Evolutionary conservation across 2,797 vertebrate species (phyloP).

Genomic region (Triplophysa bombifrons): DNA sequence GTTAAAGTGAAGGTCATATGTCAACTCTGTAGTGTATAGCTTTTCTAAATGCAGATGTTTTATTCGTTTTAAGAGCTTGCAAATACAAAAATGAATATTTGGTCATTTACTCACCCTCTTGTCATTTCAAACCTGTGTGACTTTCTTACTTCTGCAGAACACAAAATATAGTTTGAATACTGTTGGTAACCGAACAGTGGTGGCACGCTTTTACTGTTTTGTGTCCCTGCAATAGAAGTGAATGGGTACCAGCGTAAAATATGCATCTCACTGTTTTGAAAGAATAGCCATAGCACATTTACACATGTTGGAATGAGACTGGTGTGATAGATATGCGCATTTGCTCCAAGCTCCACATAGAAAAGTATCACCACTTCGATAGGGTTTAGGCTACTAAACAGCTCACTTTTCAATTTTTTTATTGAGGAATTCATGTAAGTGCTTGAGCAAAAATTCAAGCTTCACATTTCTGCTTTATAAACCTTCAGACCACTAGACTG

Average conservation of each 20-base stretch:
- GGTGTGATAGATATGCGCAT: background rate
- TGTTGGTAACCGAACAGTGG: too few species aligned
- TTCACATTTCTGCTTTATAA: background rate
- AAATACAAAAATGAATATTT: too few species aligned
- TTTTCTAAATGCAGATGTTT: background rate
- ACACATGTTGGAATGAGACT: background rate
- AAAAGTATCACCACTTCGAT: background rate
- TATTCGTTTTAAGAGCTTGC: background rate
- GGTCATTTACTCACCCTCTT: too few species aligned
- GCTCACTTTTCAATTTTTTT: background rate
- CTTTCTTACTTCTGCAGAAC: too few species aligned
- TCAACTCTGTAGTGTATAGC: background rate
- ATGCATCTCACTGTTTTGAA: background rate
- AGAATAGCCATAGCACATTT: background rate
- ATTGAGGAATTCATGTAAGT: background rate
- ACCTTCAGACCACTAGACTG: background rate
- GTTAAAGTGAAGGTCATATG: conserved; percentile 25
- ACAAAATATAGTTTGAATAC: too few species aligned
- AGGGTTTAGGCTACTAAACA: background rate
- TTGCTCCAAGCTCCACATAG: background rate
- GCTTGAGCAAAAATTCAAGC: background rate
- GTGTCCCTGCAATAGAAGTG: too few species aligned
- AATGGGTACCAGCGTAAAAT: background rate
- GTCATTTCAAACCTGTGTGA: too few species aligned
- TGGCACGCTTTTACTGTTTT: too few species aligned